Percentiles rank a stretch among this genome's conserved stretches.
Conservation (phyloP, 2,113 vertebrate species). For the Perca fluviatilis region DNA sequence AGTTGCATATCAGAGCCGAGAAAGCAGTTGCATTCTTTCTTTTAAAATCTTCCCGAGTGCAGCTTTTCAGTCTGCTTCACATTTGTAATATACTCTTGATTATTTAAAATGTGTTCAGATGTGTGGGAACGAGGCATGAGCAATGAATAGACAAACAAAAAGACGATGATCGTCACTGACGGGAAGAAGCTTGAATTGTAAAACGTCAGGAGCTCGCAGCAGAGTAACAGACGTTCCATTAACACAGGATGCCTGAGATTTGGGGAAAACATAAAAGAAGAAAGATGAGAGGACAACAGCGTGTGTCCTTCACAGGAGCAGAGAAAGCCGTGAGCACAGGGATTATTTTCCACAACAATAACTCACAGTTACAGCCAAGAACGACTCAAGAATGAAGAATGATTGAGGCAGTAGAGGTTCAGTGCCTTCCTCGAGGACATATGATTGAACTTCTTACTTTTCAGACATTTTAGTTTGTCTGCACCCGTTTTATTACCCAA, state of each 20-base stretch:
- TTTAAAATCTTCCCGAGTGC: too few species aligned
- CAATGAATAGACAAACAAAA: too few species aligned
- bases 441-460: neutral
- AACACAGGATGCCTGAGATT: neutral
- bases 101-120: too few species aligned
- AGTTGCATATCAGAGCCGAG: too few species aligned
- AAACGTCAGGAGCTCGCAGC: neutral
- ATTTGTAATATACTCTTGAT: too few species aligned
- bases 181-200: neutral
- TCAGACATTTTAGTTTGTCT: neutral
- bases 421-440: conserved; percentile 3
- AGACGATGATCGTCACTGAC: neutral
- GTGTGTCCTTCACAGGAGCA: conserved; percentile 6
- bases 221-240: neutral
- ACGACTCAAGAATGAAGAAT: neutral
- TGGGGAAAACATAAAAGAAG: neutral
- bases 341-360: conserved; percentile 8
- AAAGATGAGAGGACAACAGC: neutral
- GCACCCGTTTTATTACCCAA: neutral
- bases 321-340: neutral
- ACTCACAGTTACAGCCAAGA: neutral
- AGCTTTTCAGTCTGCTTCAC: too few species aligned
- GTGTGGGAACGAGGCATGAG: too few species aligned
- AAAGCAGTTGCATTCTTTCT: too few species aligned
- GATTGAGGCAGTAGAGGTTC: neutral